These are phyloP conservation scores for Sycophaga agraensis DNA, from an alignment of 1,140 invertebrate species.

Conservation along the genomic window DNA sequence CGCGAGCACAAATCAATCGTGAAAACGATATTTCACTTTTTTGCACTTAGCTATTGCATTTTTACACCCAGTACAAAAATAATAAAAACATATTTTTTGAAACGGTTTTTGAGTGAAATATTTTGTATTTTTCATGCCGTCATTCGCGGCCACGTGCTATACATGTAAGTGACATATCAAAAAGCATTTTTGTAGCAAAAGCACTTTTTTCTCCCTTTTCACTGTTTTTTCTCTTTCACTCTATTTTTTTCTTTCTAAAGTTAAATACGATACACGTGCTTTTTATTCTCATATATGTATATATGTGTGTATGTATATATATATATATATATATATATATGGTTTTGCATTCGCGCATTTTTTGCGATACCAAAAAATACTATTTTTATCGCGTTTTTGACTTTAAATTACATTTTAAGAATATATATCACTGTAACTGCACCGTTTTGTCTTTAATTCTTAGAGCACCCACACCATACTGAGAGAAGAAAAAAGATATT, in stretches of 20 bases:
- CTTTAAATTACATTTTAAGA: neutral
- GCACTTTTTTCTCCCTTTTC: slow-evolving; percentile 39
- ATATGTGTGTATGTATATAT: too few relatives aligned
- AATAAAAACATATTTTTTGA: slow-evolving; percentile 46
- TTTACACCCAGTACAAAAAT: slow-evolving; percentile 42
- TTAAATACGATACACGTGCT: too few relatives aligned
- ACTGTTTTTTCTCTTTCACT: slow-evolving; percentile 32
- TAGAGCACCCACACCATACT: slow-evolving; percentile 15
- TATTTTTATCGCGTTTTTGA: slow-evolving; percentile 10
- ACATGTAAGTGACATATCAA: slow-evolving; percentile 53
- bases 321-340: too few relatives aligned
- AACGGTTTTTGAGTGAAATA: slow-evolving; percentile 52
- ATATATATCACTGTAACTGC: slow-evolving; percentile 20
- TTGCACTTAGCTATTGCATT: slow-evolving; percentile 50
- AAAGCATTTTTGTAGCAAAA: slow-evolving; percentile 28
- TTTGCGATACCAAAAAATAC: neutral
- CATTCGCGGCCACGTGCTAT: slow-evolving; percentile 54
- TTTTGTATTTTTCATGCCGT: slow-evolving; percentile 56
- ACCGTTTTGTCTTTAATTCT: slow-evolving; percentile 24
- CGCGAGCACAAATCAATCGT: too few relatives aligned
- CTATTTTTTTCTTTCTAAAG: too few relatives aligned
- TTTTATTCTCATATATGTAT: too few relatives aligned
- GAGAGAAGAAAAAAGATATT: neutral
- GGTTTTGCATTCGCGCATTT: slow-evolving; percentile 4
- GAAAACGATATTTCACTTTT: too few relatives aligned